These are phyloP conservation scores for Portevinia maculata DNA, from an alignment of 2,888 invertebrate species.

Conservation along the genomic window DNA sequence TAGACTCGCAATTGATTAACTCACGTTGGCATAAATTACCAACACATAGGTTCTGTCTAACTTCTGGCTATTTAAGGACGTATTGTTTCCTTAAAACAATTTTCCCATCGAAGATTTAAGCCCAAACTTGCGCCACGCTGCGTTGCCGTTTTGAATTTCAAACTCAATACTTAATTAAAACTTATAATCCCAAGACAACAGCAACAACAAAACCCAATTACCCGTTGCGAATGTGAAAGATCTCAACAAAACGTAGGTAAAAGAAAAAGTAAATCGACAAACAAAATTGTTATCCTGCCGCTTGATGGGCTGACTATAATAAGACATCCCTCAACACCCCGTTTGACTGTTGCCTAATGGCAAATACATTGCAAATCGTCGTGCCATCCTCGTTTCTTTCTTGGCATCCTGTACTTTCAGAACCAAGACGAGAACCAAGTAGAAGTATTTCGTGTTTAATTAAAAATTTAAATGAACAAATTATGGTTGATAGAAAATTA, in stretches of 20 bases:
- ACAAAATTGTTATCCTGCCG: slow-evolving; percentile 54
- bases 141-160: slow-evolving; percentile 28
- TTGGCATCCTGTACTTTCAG: slow-evolving; percentile 28
- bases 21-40: slow-evolving; percentile 51
- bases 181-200: slow-evolving; percentile 64
- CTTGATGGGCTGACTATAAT: slow-evolving; percentile 7
- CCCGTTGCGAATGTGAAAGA: slow-evolving; percentile 32
- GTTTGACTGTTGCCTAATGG: slow-evolving; percentile 66
- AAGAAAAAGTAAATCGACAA: slow-evolving; percentile 35
- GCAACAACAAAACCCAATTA: slow-evolving; percentile 71
- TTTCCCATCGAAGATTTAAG: slow-evolving; percentile 18
- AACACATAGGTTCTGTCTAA: slow-evolving; percentile 27
- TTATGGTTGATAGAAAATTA: slow-evolving; percentile 74
- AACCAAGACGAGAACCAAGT: background rate
- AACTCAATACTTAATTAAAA: slow-evolving; percentile 74
- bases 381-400: slow-evolving; percentile 23
- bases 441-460: slow-evolving; percentile 61
- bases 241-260: background rate
- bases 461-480: slow-evolving; percentile 74
- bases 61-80: slow-evolving; percentile 38
- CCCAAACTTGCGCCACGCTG: slow-evolving; percentile 46
- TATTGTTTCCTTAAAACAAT: slow-evolving; percentile 1
- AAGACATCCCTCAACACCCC: slow-evolving; percentile 23
- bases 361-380: slow-evolving; percentile 69
- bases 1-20: slow-evolving; percentile 71